Evolutionary conservation across 1,140 invertebrate genomes (phyloP), one percentile per base, ranked within the genome.

Genomic region (Diabrotica undecimpunctata): DNA sequence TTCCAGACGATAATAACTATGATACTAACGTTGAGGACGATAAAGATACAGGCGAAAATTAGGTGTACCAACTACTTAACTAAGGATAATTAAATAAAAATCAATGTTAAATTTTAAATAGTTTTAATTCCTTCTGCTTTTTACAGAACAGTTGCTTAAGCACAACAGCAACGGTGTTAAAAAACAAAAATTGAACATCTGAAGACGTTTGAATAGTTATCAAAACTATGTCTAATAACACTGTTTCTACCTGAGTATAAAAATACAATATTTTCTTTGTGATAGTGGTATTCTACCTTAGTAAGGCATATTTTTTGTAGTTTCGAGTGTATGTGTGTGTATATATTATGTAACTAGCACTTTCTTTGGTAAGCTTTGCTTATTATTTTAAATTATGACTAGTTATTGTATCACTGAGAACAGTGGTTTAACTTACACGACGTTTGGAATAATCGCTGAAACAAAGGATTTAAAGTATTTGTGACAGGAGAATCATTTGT

Each of bases 341-440:
- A 72, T 68, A 70, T 70, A 72, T 69, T 69, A 74, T 68, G 75
- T 66, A 77, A 77, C 74, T 77, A 77, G 75, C 68, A 75, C 71
- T 69, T 68, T 77, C 75, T 77, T 77, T 77, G 75, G 75, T 77
- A 75, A 71, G 73, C 75, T 75, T 77, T 71, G 69, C 66, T 66
- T 69, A 72, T 71, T 70, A 25, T 70, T 61, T 72, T 71, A 62
- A 67, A 70, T 66, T 71, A 74, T 77, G 75, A 77, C 75, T 77
- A 77, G 75, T 75, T 72, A 73, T 72, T 70, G 74, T 77, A 77
- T 77, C 75, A 77, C 75, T 76, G 69, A 68, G 69, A 70, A 70
- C 41, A 46, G 41, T 46, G 41, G 41, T 46, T 46, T 46, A 46
- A 46, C 41, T 46, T 46, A 46, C 41, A 46, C 41, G n/a, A 46